Evolutionary conservation across 2,797 vertebrate species (phyloP).

Genomic region (Aldrovandia affinis): DNA sequence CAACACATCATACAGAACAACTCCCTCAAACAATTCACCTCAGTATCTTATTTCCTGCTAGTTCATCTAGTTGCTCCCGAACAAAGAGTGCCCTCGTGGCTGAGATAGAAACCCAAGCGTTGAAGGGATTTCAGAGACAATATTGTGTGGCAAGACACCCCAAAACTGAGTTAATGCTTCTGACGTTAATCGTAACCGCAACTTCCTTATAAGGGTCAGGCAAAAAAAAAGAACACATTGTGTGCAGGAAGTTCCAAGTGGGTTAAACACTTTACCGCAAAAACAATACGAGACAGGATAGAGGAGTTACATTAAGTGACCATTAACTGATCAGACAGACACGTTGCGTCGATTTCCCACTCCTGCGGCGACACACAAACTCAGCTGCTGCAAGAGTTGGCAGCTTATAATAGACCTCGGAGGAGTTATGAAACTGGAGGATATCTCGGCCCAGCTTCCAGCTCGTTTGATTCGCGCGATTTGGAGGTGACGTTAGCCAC

Average conservation of each 20-base stretch:
- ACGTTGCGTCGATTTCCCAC: too few species aligned
- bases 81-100: not conserved
- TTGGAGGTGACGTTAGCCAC: too few species aligned
- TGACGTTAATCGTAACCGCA: constrained; percentile 35
- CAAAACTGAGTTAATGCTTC: constrained; percentile 24
- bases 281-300: constrained; percentile 1
- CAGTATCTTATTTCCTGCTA: not conserved
- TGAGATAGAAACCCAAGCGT: too few species aligned
- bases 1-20: too few species aligned
- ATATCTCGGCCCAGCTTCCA: too few species aligned
- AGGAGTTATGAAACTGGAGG: not conserved
- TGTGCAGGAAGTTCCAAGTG: constrained; percentile 13
- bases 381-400: not conserved
- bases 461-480: too few species aligned
- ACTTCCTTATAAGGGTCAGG: constrained; percentile 35
- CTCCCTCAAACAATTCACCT: too few species aligned
- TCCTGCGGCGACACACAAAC: not conserved
- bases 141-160: constrained; percentile 26
- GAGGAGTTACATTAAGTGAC: not conserved
- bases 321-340: not conserved
- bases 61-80: not conserved
- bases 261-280: constrained; percentile 17
- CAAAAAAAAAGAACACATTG: constrained; percentile 21
- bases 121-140: constrained; percentile 7
- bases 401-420: not conserved